Evolutionary conservation across 2,113 vertebrate species (phyloP).

Genomic region (Cochlearius cochlearius): DNA sequence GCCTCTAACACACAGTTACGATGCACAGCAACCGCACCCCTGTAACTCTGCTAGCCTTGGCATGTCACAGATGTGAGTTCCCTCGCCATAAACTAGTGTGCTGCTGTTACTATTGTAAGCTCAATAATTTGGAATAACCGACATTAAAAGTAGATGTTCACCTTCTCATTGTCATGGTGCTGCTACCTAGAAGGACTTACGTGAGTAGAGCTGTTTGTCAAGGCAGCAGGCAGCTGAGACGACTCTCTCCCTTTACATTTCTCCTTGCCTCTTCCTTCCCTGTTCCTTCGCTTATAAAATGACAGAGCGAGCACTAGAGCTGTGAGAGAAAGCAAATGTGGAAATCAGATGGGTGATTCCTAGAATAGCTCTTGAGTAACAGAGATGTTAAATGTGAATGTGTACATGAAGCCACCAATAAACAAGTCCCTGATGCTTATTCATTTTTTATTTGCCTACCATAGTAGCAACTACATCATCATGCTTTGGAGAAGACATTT

Average conservation of each 20-base stretch:
- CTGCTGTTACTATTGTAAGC: not conserved
- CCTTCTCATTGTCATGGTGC: not conserved
- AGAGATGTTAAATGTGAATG: not conserved
- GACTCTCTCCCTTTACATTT: not conserved
- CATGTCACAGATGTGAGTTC: accelerated
- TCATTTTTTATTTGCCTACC: not conserved
- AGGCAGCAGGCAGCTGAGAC: not conserved
- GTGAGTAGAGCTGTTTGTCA: not conserved
- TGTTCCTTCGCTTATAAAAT: not conserved
- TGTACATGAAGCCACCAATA: not conserved
- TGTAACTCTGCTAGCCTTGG: not conserved
- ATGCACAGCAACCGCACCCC: not conserved
- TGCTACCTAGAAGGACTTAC: not conserved
- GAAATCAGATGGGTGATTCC: not conserved
- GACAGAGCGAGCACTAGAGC: not conserved
- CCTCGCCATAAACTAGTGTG: accelerated
- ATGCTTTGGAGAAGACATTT: not conserved
- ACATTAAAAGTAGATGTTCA: not conserved
- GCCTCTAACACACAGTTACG: not conserved
- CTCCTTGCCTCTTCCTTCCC: not conserved
- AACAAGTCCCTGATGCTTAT: not conserved
- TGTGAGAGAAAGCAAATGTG: not conserved
- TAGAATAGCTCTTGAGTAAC: not conserved
- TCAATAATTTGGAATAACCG: not conserved
- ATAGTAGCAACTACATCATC: not conserved